These are phyloP conservation scores for Papilio glaucus DNA, from an alignment of 1,140 invertebrate species.

Conservation along the genomic window DNA sequence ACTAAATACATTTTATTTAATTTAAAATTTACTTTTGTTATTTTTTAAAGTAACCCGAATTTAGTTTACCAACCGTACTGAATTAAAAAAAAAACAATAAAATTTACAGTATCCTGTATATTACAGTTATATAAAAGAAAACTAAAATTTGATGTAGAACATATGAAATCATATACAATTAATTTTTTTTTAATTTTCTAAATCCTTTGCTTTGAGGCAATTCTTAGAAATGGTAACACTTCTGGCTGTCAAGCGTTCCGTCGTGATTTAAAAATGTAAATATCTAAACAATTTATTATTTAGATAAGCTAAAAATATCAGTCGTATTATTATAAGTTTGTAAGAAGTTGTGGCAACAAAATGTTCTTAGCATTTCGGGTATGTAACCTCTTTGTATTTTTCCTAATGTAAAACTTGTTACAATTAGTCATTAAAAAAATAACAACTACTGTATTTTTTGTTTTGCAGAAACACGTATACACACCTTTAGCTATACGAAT, in stretches of 20 bases:
- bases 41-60: constrained; percentile 10
- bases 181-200: neutral
- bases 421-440: constrained; percentile 31
- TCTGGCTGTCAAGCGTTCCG: neutral
- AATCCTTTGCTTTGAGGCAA: constrained; percentile 19
- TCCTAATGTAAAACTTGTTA: neutral
- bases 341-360: constrained; percentile 19
- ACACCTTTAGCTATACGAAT: constrained; percentile 44
- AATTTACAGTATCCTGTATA: neutral
- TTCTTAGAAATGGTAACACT: constrained; percentile 42
- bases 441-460: constrained; percentile 37
- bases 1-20: constrained; percentile 40
- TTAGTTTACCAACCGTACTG: neutral
- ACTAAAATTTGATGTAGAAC: no score
- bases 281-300: constrained; percentile 22
- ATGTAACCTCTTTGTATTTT: constrained; percentile 36
- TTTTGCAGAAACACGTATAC: constrained; percentile 57
- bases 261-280: constrained; percentile 13
- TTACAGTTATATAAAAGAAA: no score
- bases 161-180: neutral
- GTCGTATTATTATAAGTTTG: neutral
- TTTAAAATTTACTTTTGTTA: constrained; percentile 37
- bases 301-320: neutral
- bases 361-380: constrained; percentile 50
- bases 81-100: neutral